Base-by-base conservation (phyloP, 2,113 vertebrate genomes). In the Oxygymnocypris stewartii region DNA sequence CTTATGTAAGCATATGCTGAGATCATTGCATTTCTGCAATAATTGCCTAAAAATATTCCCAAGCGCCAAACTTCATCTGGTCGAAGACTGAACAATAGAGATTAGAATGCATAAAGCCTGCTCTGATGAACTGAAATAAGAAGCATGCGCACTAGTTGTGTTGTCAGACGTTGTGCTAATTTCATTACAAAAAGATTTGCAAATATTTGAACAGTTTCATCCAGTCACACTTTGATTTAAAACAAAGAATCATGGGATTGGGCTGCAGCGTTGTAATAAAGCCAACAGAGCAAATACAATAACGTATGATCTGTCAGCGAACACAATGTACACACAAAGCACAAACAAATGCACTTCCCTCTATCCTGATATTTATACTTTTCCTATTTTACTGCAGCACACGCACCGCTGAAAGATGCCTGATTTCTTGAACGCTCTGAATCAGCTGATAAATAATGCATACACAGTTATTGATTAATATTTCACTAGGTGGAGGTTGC, bases 401-500 rank as follows among this genome's bases (percentile, higher is more conserved):
- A 84, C 20, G 23, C 51, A 42, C 20, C 13, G 4, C 82, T 12
- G 63, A 84, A 73, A 57, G 47, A 84, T 14, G 31, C 23, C 49
- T n/a, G 69, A 54, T 59, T 84, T 25, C 81, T 77, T 86, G 78
- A 90, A 69, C 77, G 61, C 86, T 81, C 65, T 49, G 76, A 84
- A 84, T 86, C 88, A 87, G 82, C 18, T 31, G 11, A 87, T 93
- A 89, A 93, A 93, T 92, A 91, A 94, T 91, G 85, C 63, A 91
- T 61, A 75, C 67, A 42, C 37, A 89, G 79, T 89, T 92, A 93
- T 91, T 90, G 93, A 94, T 94, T 86, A 86, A 91, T 89, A 87
- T 86, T 88, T 65, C 88, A 90, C 75, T 11, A 78, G 73, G 69
- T 90, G 85, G 87, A 90, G 90, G 88, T 74, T 23, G 79, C 73